These are phyloP conservation scores for Cyrtorhinus lividipennis DNA, from an alignment of 1,140 invertebrate species.

Conservation along the genomic window DNA sequence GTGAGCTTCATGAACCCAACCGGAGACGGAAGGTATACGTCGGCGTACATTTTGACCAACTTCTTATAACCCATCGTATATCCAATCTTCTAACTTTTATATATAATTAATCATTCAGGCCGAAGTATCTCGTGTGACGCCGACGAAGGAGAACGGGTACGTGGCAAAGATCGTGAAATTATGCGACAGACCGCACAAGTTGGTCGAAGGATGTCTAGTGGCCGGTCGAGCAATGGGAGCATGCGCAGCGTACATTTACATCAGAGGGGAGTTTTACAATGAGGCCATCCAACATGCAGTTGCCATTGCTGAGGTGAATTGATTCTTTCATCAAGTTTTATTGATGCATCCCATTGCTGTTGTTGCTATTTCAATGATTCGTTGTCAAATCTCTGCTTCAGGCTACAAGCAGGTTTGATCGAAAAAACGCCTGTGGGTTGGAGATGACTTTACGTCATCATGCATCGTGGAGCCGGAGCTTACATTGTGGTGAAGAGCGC, in stretches of 20 bases:
- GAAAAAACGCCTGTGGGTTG: conserved; percentile 98
- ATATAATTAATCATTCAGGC: conserved; percentile 41
- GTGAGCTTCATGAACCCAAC: conserved; percentile 99
- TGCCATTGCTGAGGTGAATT: conserved; percentile 80
- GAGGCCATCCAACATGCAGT: conserved; percentile 97
- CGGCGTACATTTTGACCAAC: neutral
- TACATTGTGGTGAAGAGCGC: conserved; percentile 99
- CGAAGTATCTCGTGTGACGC: conserved; percentile 98
- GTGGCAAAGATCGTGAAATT: conserved; percentile 98
- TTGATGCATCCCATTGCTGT: no score
- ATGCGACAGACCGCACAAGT: conserved; percentile 97
- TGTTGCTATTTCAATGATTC: no score
- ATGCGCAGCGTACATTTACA: conserved; percentile 96
- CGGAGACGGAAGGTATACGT: conserved; percentile 62
- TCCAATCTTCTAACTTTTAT: no score
- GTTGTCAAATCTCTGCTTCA: no score
- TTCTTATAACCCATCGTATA: neutral
- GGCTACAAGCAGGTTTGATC: conserved; percentile 82
- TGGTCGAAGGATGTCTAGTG: conserved; percentile 93
- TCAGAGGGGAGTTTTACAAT: conserved; percentile 99
- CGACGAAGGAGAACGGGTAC: conserved; percentile 98
- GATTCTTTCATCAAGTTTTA: no score
- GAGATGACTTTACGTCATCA: conserved; percentile 96
- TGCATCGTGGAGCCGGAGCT: conserved; percentile 95
- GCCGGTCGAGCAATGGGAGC: conserved; percentile 95